phyloP scores from a whole-genome alignment of 2,113 vertebrate genomes.

The Taxidea taxus region DNA sequence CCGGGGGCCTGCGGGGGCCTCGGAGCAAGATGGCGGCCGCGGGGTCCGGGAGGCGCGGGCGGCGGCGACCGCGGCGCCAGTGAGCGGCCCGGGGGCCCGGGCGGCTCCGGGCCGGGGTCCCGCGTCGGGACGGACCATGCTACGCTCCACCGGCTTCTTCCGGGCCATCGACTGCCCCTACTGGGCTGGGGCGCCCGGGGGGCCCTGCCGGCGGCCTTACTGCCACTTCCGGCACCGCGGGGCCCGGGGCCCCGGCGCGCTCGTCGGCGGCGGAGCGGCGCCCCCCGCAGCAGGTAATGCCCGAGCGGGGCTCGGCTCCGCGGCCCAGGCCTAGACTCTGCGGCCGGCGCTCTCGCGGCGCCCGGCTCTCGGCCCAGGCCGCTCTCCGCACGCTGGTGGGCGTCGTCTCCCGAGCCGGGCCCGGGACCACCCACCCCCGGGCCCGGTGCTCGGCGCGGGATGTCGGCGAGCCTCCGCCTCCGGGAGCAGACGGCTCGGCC shows the following conservation, averaged over 20 bases:
- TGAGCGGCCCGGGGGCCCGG: conserved; percentile 61
- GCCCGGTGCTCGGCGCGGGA: background rate
- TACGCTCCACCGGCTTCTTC: conserved; percentile 94
- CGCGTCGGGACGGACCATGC: conserved; percentile 82
- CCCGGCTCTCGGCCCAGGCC: background rate
- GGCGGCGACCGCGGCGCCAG: conserved; percentile 51
- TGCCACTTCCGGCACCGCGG: conserved; percentile 95
- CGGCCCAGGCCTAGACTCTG: background rate
- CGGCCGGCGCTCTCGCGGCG: background rate
- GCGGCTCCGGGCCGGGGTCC: conserved; percentile 56
- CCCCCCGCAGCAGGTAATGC: conserved; percentile 69
- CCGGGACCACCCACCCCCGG: background rate
- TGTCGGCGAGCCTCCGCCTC: too few relatives aligned
- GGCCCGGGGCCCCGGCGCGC: conserved; percentile 72
- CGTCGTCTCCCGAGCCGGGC: background rate
- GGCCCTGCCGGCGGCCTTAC: conserved; percentile 88
- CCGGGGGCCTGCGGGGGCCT: conserved; percentile 59
- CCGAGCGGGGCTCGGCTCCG: conserved; percentile 25
- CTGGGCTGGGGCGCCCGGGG: conserved; percentile 75
- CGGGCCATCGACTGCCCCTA: conserved; percentile 95
- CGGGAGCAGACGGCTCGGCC: background rate
- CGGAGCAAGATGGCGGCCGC: conserved; percentile 68
- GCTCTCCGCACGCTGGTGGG: background rate
- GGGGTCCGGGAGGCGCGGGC: conserved; percentile 58
- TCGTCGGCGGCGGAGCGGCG: conserved; percentile 59